phyloP scores from a whole-genome alignment of 2,113 vertebrate genomes.

The Neofelis nebulosa region DNA sequence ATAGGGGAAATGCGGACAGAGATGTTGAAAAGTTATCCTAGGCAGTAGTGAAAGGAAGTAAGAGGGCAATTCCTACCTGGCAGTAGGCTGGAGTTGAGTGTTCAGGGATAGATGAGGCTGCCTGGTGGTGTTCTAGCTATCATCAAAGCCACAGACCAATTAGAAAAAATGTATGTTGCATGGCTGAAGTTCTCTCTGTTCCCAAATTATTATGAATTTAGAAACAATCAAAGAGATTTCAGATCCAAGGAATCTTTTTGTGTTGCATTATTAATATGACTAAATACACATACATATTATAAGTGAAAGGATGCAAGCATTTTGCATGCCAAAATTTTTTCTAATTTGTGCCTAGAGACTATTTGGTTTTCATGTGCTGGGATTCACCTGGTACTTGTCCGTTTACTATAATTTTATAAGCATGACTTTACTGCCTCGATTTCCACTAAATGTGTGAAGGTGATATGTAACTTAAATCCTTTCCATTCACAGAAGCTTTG shows the following conservation, averaged over 20 bases:
- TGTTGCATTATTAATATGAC: conserved; percentile 29
- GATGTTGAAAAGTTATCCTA: not conserved
- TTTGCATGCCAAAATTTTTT: conserved; percentile 57
- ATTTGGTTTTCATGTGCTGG: conserved; percentile 52
- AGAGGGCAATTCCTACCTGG: not conserved
- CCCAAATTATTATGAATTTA: not conserved
- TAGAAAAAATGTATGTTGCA: not conserved
- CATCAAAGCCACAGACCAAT: not conserved
- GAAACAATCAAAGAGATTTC: conserved; percentile 45
- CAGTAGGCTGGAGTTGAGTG: accelerated
- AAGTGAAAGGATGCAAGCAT: not conserved
- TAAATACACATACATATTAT: not conserved
- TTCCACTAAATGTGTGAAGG: not conserved
- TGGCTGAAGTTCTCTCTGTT: not conserved
- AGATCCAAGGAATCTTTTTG: conserved; percentile 36
- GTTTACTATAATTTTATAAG: not conserved
- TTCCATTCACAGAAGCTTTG: not conserved
- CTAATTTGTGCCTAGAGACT: conserved; percentile 25
- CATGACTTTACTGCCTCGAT: not conserved
- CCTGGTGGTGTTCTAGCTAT: not conserved
- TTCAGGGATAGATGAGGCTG: not conserved
- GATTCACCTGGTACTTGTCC: conserved; percentile 23
- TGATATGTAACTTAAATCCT: not conserved
- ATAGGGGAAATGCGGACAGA: not conserved
- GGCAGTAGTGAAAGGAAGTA: not conserved